These are phyloP conservation scores for Geotrupes spiniger DNA, from an alignment of 2,888 invertebrate genomes.

Conservation along the genomic window DNA sequence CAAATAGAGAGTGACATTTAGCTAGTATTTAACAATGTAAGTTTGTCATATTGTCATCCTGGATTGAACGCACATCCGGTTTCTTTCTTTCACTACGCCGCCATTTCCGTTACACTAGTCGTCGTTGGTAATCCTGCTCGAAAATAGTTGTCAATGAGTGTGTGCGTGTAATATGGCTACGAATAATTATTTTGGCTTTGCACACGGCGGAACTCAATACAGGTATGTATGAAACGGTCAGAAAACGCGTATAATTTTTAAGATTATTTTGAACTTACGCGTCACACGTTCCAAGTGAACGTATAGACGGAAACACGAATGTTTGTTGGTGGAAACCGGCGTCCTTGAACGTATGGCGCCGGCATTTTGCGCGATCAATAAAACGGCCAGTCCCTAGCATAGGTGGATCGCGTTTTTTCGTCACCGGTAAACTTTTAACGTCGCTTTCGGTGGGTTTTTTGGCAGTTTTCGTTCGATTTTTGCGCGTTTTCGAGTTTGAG, in stretches of 20 bases:
- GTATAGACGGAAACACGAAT: slow-evolving; percentile 1
- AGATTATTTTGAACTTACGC: slow-evolving; percentile 5
- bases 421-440: slow-evolving; percentile 3
- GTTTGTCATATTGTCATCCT: background rate
- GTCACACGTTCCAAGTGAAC: background rate
- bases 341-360: slow-evolving; percentile 49
- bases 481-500: background rate
- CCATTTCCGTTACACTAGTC: slow-evolving; percentile 19
- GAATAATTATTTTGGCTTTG: slow-evolving; percentile 94
- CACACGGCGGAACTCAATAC: slow-evolving; percentile 90
- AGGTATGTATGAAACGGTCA: slow-evolving; percentile 59
- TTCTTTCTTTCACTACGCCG: slow-evolving; percentile 1
- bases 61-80: slow-evolving; percentile 12
- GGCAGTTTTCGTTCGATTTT: background rate
- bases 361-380: slow-evolving; percentile 50
- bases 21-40: background rate
- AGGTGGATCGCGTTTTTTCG: slow-evolving; percentile 21
- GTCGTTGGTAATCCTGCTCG: slow-evolving; percentile 24
- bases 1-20: background rate
- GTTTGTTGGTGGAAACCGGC: slow-evolving; percentile 35
- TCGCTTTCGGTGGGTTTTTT: background rate
- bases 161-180: slow-evolving; percentile 63
- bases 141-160: slow-evolving; percentile 32
- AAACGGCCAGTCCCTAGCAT: slow-evolving; percentile 19
- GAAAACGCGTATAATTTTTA: slow-evolving; percentile 6